Conservation (phyloP, 2,797 vertebrate species). For the Galago senegalensis region DNA sequence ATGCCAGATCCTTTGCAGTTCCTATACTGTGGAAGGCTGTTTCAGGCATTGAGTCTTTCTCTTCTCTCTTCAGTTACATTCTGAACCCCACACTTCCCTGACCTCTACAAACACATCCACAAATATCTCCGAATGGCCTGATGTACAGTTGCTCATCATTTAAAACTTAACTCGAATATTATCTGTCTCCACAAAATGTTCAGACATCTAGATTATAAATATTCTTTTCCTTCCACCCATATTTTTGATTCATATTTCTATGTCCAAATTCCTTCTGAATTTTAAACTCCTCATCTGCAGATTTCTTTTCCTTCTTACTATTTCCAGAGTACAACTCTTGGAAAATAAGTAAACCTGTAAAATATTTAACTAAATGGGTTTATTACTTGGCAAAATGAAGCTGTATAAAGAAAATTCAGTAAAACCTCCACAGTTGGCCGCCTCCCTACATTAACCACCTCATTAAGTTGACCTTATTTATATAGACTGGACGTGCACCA, state of each 20-base stretch:
- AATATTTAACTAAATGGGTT: not conserved
- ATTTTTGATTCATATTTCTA: not conserved
- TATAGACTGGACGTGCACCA: too few relatives aligned
- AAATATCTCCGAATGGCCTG: not conserved
- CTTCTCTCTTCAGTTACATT: not conserved
- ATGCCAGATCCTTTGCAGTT: not conserved
- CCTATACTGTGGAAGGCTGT: not conserved
- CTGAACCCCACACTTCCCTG: not conserved
- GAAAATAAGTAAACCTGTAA: not conserved
- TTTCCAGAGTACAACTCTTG: not conserved
- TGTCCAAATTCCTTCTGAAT: not conserved
- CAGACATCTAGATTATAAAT: not conserved
- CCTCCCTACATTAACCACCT: too few relatives aligned
- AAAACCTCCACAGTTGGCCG: too few relatives aligned
- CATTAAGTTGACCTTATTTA: too few relatives aligned
- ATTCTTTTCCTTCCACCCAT: not conserved
- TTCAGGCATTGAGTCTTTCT: not conserved
- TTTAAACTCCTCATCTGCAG: not conserved
- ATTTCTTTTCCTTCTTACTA: not conserved
- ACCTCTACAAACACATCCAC: not conserved
- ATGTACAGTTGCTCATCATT: not conserved
- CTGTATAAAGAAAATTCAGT: not conserved
- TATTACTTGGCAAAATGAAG: slow-evolving; percentile 38
- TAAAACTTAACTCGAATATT: not conserved
- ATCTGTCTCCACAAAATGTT: not conserved